Evolutionary conservation across 2,113 vertebrate species (phyloP), one percentile per base, ranked within the genome.

Genomic region (Tautogolabrus adspersus): DNA sequence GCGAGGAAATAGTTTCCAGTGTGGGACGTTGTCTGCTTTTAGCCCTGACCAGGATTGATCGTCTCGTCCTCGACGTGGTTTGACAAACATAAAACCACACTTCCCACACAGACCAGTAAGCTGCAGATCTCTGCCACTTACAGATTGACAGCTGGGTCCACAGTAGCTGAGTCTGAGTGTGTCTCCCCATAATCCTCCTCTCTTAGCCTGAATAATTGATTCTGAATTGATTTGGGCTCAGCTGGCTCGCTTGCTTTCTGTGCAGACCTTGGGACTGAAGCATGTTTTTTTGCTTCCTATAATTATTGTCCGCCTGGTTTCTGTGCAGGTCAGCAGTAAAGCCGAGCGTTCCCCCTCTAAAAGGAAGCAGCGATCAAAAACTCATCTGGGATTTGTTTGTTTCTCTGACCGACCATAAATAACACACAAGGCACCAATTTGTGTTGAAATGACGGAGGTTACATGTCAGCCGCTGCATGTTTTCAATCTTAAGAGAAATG

Each of bases 201-300:
- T 65, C 63, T 72, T 46, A 54, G 64, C 49, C 75, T 75, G n/a
- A 92, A 80, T 85, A 76, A 89, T 90, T 83, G 73, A 88, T 90
- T 77, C n/a, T 42, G 66, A 79, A 84, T 88, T 88, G 81, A 88
- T 84, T 85, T 59, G 60, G 54, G 23, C 75, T 83, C 67, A 66
- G 57, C 82, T 88, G 72, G 72, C 69, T 78, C 34, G 47, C 23
- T 75, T 30, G 9, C 23, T 59, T 79, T 55, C 61, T 59, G 49
- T 51, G 34, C 30, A 10, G 13, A 8, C 2, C 30, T 46, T 47
- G 51, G 26, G 57, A 52, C 26, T 11, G 10, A 22, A 22, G 9
- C 34, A 42, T 82, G 66, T 88, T 64, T 86, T 86, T 89, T 82
- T 75, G 59, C 66, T 66, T 87, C 82, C 84, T 87, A 72, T 88